A percentile compares a stretch with the other conserved stretches of the same genome.
Evolutionary conservation across 2,797 vertebrate species (phyloP).

Genomic region (Chaetodon trifasciatus): DNA sequence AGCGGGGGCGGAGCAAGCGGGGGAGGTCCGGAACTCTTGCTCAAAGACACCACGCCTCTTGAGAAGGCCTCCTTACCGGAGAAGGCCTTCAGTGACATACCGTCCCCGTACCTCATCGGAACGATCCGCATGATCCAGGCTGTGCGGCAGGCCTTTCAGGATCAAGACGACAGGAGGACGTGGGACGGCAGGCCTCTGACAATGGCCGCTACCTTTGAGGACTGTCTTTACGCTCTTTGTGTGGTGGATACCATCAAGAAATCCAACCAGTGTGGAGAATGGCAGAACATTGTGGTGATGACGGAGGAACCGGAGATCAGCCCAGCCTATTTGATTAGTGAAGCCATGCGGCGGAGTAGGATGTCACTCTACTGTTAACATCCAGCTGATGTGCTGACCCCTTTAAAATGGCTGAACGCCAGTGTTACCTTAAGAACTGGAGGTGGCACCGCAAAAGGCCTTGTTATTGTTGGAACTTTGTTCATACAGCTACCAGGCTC

Average conservation of each 20-base stretch:
- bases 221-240: constrained; percentile 96
- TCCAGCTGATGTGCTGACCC: constrained; percentile 1
- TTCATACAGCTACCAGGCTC: constrained; percentile 28
- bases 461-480: constrained; percentile 24
- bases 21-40: constrained; percentile 89
- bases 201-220: constrained; percentile 98
- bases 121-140: constrained; percentile 99
- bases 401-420: neutral
- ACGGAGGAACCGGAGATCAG: constrained; percentile 97
- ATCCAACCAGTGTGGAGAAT: constrained; percentile 96
- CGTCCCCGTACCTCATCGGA: constrained; percentile 93
- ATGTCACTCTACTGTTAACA: constrained; percentile 97
- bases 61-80: constrained; percentile 94
- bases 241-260: constrained; percentile 98
- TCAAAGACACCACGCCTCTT: constrained; percentile 92
- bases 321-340: constrained; percentile 96
- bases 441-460: neutral
- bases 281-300: constrained; percentile 98
- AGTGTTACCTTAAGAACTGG: constrained; percentile 12
- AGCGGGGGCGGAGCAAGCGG: constrained; percentile 72
- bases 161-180: constrained; percentile 96
- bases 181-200: constrained; percentile 97
- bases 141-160: constrained; percentile 95
- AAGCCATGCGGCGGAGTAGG: constrained; percentile 97
- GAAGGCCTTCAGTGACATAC: constrained; percentile 97